Evolutionary conservation across 2,797 vertebrate genomes (phyloP), one percentile per base, ranked within the genome.

Genomic region (Valencia hispanica): DNA sequence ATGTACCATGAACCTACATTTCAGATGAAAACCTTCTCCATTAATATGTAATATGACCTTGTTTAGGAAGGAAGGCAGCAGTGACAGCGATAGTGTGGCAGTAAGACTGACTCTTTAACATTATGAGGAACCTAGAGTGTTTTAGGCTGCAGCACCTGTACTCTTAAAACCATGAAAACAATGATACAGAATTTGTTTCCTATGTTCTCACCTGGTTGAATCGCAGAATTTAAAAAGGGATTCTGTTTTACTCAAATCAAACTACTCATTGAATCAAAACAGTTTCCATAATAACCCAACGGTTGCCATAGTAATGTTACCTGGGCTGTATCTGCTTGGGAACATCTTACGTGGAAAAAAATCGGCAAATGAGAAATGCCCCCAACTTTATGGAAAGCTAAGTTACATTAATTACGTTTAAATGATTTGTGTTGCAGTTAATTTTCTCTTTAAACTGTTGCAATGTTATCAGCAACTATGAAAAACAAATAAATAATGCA

Each of bases 231-330:
- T 36, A 53, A 65, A 78, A 36, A 32, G 20, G 47, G 5, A 72
- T 55, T 68, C 50, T 43, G 0, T 10, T 41, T 70, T 68, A 25
- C 12, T 34, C n/a, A 55, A 70, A 22, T 18, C 4, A 27, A 69
- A 69, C 50, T 55, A 22, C 68, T 76, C 53, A 47, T 9, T 12
- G 2, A 15, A 61, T 41, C 30, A 68, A 75, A 25, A 41, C 34
- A 63, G 32, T 48, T 65, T 51, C 48, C 65, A 59, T 20, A 12
- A 34, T 70, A 47, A 74, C 34, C n/a, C n/a, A 14, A 57, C 3
- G 55, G 55, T 57, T 57, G 68, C 75, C 69, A 68, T 45, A 22
- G 59, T 50, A 57, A 66, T 47, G 30, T 43, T 27, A 72, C 48
- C 43, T 34, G 32, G 15, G 57, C 15, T 51, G 6, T 12, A 72